Base-by-base conservation (phyloP, 1,140 invertebrate species). In the Papilio xuthus region DNA sequence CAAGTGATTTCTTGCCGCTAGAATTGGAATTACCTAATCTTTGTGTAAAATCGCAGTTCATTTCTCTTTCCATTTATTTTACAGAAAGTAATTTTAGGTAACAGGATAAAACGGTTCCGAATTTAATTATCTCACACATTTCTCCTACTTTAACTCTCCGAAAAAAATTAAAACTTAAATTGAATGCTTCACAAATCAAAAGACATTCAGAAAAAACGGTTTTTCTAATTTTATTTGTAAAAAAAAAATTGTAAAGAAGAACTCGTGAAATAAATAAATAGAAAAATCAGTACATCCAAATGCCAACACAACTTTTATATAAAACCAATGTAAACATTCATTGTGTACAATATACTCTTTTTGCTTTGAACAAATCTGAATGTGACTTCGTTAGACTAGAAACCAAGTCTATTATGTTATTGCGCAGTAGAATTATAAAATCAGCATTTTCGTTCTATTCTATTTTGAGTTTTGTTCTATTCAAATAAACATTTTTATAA, bases 1-100 rank as follows among this genome's bases (percentile, higher is more conserved):
- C 83, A 88, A 90, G 87, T 91, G 89, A 90, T 86, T 89, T 86
- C 83, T 86, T 84, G 84, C 83, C 82, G 81, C 77, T 80, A 78
- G 83, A 89, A 87, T 89, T 85, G 84, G 82, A 88, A 87, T 84
- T 84, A 83, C 83, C 80, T 84, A 88, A 87, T 88, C 84, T 85
- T 86, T 80, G 79, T 78, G 79, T 80, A 75, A 82, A 88, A 88
- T 86, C 82, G 78, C 82, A 79, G 79, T 83, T 84, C 83, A 82
- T 85, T 83, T 80, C 82, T 85, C 82, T 84, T 82, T 82, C 73
- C 79, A 76, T 76, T 77, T 80, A 60, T 82, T 80, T 80, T 42
- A 63, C 74, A 76, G n/a, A 76, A 76, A 76, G 74, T 63, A 76
- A 76, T 76, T 76, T 76, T 76, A 56, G 74, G 74, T 63, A 60